Percentiles rank a stretch among this genome's conserved stretches.
Conservation (phyloP, 2,888 invertebrate genomes). For the Amblyjoppa fuscipennis region DNA sequence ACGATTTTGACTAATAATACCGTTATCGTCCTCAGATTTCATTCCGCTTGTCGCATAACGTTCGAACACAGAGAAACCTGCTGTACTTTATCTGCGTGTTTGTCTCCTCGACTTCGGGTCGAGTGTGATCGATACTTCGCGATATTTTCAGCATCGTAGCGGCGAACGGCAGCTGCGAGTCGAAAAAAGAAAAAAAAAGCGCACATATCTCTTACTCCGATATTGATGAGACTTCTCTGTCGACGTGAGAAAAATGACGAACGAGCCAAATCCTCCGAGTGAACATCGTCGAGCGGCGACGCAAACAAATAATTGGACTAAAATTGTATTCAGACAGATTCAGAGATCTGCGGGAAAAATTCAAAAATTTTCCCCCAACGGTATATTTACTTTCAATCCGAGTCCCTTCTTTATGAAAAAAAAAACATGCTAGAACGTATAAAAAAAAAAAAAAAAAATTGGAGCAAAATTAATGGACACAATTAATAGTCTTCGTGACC, state of each 20-base stretch:
- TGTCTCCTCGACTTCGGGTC: constrained; percentile 33
- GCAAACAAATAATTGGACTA: too few relatives aligned
- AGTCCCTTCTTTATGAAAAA: too few relatives aligned
- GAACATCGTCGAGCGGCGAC: too few relatives aligned
- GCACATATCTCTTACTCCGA: not conserved
- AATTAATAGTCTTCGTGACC: too few relatives aligned
- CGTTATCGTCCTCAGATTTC: constrained; percentile 47
- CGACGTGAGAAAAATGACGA: not conserved
- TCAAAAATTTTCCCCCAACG: too few relatives aligned
- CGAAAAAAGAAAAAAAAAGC: not conserved
- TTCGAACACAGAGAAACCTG: not conserved
- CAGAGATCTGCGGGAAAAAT: too few relatives aligned
- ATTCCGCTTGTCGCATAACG: not conserved
- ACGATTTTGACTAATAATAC: constrained; percentile 58
- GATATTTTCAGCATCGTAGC: constrained; percentile 24
- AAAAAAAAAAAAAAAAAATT: too few relatives aligned
- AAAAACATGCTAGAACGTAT: too few relatives aligned
- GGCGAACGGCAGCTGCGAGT: not conserved
- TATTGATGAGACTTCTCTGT: constrained; percentile 5
- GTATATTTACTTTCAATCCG: too few relatives aligned
- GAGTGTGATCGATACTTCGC: constrained; percentile 19
- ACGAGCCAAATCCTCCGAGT: too few relatives aligned
- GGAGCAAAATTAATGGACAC: too few relatives aligned
- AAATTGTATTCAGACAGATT: too few relatives aligned
- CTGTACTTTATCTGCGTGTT: constrained; percentile 27